Evolutionary conservation across 2,888 invertebrate genomes (phyloP), one percentile per base, ranked within the genome.

Genomic region (Eustalomyia histrio): DNA sequence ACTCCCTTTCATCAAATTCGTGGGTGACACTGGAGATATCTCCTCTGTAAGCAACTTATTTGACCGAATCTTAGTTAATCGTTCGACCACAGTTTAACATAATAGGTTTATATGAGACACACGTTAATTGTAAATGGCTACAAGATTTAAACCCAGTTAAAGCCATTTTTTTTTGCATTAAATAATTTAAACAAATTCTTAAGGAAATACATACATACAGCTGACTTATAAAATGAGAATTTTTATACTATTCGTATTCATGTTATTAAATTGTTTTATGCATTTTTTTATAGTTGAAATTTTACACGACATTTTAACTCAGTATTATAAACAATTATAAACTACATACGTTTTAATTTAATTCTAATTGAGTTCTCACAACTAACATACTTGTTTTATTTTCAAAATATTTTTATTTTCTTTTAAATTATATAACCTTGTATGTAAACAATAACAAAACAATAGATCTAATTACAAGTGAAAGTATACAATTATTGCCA

Each of bases 131-230:
- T 55, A 63, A 68, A 74, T 17, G 47, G 35, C 53, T 39, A 39
- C 10, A 60, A 65, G 55, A 74, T 57, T 71, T 71, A 53, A 55
- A 64, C 39, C 18, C 50, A 39, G 55, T 58, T 58, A 52, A 43
- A 29, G 29, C 50, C 63, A 52, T 60, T 61, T 12, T 53, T 29
- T 61, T 39, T 35, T 64, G 14, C 12, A 39, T 29, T 57, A 0
- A 57, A 57, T 16, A 24, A 1, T 53, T 29, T 47, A 47, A 57
- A 52, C 17, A 43, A 24, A 53, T 24, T 29, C 57, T 17, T 71
- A 43, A 76, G 73, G 69, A 80, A 80, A 71, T 71, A 71, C 39
- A 71, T 71, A 71, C 39, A 39, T 29, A 14, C 39, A 39, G 39
- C 12, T 39, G 39, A 4, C 21, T 21, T 2, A 4, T 4, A 21